A percentile compares a stretch with the other conserved stretches of the same genome.
Evolutionary conservation across 2,113 vertebrate species (phyloP).

Genomic region (Benitochromis conjunctus): DNA sequence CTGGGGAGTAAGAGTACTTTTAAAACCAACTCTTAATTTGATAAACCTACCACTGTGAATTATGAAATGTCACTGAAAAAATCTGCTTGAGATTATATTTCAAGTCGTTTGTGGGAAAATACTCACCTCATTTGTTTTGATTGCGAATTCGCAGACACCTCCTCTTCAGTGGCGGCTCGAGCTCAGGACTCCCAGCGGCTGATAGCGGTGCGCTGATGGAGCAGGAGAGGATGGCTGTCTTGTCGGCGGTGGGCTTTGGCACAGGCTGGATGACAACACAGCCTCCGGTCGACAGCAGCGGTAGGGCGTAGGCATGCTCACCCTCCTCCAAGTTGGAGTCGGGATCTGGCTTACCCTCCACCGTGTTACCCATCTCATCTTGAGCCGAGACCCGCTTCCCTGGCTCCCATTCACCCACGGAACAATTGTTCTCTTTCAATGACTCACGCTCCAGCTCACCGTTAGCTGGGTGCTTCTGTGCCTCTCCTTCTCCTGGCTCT

Average conservation of each 20-base stretch:
- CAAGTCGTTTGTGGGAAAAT: neutral
- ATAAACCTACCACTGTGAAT: neutral
- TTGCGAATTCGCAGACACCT: slow-evolving; percentile 99
- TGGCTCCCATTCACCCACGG: slow-evolving; percentile 79
- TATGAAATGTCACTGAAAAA: slow-evolving; percentile 19
- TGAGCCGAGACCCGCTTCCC: slow-evolving; percentile 77
- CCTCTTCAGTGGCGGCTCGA: slow-evolving; percentile 96
- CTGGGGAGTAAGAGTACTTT: neutral
- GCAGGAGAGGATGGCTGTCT: slow-evolving; percentile 86
- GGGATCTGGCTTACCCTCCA: slow-evolving; percentile 79
- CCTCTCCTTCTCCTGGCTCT: slow-evolving; percentile 11
- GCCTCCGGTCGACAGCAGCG: slow-evolving; percentile 90
- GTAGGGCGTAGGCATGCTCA: slow-evolving; percentile 91
- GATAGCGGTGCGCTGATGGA: slow-evolving; percentile 86
- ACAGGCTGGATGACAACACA: slow-evolving; percentile 97
- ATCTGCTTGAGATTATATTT: neutral
- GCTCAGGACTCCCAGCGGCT: slow-evolving; percentile 86
- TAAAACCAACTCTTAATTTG: slow-evolving; percentile 7
- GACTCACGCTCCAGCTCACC: slow-evolving; percentile 88
- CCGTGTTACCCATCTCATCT: slow-evolving; percentile 77
- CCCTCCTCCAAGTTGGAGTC: slow-evolving; percentile 85
- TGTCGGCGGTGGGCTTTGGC: slow-evolving; percentile 94
- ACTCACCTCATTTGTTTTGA: slow-evolving; percentile 92
- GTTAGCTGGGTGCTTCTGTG: slow-evolving; percentile 39
- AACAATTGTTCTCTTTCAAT: slow-evolving; percentile 96